These are phyloP conservation scores for Zeugodacus cucurbitae DNA, from an alignment of 1,140 invertebrate genomes.

Conservation along the genomic window DNA sequence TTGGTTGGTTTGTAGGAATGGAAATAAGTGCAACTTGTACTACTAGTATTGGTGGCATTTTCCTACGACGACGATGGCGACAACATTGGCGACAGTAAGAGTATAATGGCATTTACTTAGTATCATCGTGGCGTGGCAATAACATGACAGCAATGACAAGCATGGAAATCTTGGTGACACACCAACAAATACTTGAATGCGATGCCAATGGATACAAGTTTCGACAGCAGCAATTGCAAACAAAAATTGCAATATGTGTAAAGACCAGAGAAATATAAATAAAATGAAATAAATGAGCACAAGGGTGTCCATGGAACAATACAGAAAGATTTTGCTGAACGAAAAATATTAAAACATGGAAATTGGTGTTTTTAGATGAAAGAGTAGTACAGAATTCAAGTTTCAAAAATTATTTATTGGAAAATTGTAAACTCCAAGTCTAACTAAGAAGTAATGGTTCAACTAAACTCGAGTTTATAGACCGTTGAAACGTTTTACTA, in stretches of 20 bases:
- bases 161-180: background rate
- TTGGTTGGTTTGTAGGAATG: background rate
- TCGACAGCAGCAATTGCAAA: background rate
- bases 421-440: too few relatives aligned
- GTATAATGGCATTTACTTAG: constrained; percentile 21
- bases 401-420: too few relatives aligned
- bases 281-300: background rate
- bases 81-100: constrained; percentile 17
- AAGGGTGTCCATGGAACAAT: too few relatives aligned
- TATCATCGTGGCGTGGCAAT: background rate
- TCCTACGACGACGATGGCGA: background rate
- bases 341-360: too few relatives aligned
- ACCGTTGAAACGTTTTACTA: too few relatives aligned
- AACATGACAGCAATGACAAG: constrained; percentile 17
- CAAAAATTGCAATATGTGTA: background rate
- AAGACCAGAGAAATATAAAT: background rate
- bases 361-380: too few relatives aligned
- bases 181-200: background rate
- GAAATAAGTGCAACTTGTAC: background rate
- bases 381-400: too few relatives aligned
- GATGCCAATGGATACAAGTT: background rate
- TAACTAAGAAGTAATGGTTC: too few relatives aligned
- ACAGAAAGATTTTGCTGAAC: too few relatives aligned
- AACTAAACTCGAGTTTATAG: too few relatives aligned
- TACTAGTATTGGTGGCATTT: background rate